Conservation (phyloP, 2,113 vertebrate genomes). For the Sciurus niger region DNA sequence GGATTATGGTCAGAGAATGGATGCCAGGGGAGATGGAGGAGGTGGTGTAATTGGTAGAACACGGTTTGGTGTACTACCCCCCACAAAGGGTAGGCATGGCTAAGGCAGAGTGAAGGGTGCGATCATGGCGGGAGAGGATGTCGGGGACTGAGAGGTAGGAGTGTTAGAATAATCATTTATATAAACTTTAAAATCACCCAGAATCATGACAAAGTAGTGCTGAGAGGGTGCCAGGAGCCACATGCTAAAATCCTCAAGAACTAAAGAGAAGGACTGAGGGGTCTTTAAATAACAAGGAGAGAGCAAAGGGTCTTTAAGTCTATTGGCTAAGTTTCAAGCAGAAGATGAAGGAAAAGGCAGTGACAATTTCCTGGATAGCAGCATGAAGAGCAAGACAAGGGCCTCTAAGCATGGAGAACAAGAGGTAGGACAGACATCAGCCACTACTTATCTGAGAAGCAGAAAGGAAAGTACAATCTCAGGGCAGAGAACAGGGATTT, state of each 20-base stretch:
- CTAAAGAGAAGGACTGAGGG: not conserved
- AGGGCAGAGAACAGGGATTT: not conserved
- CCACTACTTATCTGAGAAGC: not conserved
- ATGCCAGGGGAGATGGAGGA: not conserved
- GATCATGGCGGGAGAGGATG: not conserved
- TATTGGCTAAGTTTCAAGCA: not conserved
- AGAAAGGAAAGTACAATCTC: not conserved
- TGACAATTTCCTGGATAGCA: not conserved
- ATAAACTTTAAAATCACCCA: not conserved
- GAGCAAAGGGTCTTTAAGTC: not conserved
- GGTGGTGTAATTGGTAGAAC: not conserved
- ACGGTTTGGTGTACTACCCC: not conserved
- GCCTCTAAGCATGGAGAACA: not conserved
- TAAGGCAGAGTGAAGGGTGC: not conserved
- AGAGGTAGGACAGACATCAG: not conserved
- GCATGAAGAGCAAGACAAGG: not conserved
- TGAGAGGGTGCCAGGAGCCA: not conserved
- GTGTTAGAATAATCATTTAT: not conserved
- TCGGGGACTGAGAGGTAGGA: not conserved
- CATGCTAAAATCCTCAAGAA: not conserved
- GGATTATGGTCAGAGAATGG: not conserved
- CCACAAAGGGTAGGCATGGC: not conserved
- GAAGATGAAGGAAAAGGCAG: not conserved
- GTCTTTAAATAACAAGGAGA: not conserved
- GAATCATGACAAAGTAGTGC: not conserved